These are phyloP conservation scores for Arnoldichthys spilopterus DNA, from an alignment of 2,797 vertebrate genomes.

Conservation along the genomic window DNA sequence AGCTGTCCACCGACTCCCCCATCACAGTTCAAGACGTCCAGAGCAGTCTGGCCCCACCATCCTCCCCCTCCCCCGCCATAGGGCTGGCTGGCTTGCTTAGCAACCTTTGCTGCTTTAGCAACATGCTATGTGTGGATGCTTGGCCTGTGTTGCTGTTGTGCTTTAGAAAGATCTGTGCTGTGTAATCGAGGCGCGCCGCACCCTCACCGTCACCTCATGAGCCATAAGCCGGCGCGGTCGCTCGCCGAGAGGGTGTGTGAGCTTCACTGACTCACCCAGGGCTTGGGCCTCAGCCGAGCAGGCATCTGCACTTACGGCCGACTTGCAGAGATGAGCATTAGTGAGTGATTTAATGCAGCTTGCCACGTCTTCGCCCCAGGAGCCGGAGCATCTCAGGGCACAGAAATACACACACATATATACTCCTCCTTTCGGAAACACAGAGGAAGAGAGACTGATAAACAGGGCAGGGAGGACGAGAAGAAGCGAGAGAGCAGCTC, in stretches of 20 bases:
- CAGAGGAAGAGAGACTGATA: slow-evolving; percentile 8
- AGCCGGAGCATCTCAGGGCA: slow-evolving; percentile 3
- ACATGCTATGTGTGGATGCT: slow-evolving; percentile 14
- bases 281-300: slow-evolving; percentile 59
- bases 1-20: background rate
- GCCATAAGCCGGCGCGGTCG: slow-evolving; percentile 33
- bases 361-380: slow-evolving; percentile 18
- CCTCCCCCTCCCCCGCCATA: background rate
- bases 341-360: slow-evolving; percentile 65
- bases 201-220: slow-evolving; percentile 60
- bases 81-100: slow-evolving; percentile 68
- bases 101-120: slow-evolving; percentile 25
- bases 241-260: slow-evolving; percentile 49
- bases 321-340: slow-evolving; percentile 68
- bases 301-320: slow-evolving; percentile 66
- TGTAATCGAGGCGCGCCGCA: slow-evolving; percentile 51
- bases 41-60: background rate
- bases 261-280: slow-evolving; percentile 30
- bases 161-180: slow-evolving; percentile 41
- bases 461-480: background rate
- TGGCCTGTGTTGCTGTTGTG: slow-evolving; percentile 37
- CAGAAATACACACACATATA: slow-evolving; percentile 5
- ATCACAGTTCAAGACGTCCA: background rate
- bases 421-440: background rate
- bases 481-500: slow-evolving; percentile 46